phyloP scores from a whole-genome alignment of 2,888 invertebrate species.

The Drosophila longiperda region DNA sequence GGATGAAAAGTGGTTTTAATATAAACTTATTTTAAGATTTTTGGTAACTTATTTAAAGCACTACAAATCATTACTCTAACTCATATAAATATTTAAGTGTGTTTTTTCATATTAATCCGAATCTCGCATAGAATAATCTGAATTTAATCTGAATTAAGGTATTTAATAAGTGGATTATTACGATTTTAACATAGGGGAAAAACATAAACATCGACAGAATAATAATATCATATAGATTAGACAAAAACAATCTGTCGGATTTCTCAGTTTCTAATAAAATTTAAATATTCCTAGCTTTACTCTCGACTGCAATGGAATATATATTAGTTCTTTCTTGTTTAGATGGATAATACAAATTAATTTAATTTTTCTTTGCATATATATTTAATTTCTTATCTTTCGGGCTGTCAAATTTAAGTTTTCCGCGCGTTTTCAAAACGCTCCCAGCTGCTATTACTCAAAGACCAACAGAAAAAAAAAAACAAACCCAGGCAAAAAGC shows the following conservation, averaged over 20 bases:
- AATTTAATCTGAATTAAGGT: background rate
- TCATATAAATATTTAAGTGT: no score
- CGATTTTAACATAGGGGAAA: background rate
- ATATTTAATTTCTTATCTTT: constrained; percentile 2
- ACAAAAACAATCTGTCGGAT: background rate
- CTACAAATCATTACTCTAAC: background rate
- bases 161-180: background rate
- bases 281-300: background rate
- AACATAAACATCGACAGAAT: background rate
- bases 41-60: background rate
- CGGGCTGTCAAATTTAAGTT: background rate
- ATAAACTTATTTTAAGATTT: background rate
- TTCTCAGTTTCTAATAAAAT: background rate
- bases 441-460: constrained; percentile 48
- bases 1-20: background rate
- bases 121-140: rapidly evolving
- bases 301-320: background rate
- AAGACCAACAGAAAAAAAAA: constrained; percentile 48
- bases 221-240: background rate
- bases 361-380: background rate
- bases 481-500: constrained; percentile 9
- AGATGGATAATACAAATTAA: background rate
- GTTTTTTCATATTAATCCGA: background rate
- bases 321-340: background rate
- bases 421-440: constrained; percentile 11